These are phyloP conservation scores for Portevinia maculata DNA, from an alignment of 2,888 invertebrate species.

Conservation along the genomic window DNA sequence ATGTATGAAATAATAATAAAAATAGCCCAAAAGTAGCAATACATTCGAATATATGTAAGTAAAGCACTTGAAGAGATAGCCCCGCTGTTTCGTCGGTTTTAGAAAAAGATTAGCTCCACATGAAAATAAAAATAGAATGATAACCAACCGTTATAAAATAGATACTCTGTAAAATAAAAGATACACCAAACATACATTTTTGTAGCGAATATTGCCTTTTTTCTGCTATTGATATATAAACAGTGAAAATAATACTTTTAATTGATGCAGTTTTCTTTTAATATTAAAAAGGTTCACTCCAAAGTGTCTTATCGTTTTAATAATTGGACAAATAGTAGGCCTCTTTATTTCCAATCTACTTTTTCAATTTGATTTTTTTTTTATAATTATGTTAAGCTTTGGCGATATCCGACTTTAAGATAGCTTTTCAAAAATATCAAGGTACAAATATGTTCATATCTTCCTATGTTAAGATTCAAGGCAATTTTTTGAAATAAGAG, in stretches of 20 bases:
- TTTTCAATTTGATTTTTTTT: slow-evolving; percentile 2
- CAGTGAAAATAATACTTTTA: slow-evolving; percentile 59
- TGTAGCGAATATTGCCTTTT: slow-evolving; percentile 29
- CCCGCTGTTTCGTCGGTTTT: no score
- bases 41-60: no score
- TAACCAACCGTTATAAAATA: no score
- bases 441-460: not conserved
- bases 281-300: slow-evolving; percentile 16
- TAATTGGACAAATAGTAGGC: slow-evolving; percentile 39
- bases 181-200: not conserved
- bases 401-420: slow-evolving; percentile 14
- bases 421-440: slow-evolving; percentile 6
- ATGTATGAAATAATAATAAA: no score
- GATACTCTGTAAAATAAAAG: not conserved
- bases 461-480: slow-evolving; percentile 35
- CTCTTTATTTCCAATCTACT: not conserved
- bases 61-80: no score
- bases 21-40: no score
- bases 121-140: no score
- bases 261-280: slow-evolving; percentile 35
- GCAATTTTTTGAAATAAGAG: slow-evolving; percentile 43
- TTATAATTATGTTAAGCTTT: not conserved
- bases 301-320: slow-evolving; percentile 11
- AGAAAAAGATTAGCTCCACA: no score
- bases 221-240: slow-evolving; percentile 48